Evolutionary conservation across 2,888 invertebrate genomes (phyloP), one percentile per base, ranked within the genome.

Genomic region (Drosophila pseudotalamancana): DNA sequence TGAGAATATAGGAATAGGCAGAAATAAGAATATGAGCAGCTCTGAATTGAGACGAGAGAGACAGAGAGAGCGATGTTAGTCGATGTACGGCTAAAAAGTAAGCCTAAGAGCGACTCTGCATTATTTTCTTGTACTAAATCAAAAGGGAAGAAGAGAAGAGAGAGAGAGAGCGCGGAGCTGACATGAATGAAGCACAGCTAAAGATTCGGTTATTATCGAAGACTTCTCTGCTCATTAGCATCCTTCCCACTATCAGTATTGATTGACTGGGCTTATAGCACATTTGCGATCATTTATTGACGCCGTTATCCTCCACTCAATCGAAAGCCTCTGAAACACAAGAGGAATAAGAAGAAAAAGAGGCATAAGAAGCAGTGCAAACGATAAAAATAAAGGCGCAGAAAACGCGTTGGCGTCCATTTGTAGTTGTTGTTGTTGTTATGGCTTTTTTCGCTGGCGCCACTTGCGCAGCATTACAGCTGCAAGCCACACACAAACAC

Each of bases 331-430:
- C n/a, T 31, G 21, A 53, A 23, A 34, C 18, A 6, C 23, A 40
- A 49, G 23, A 12, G 21, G 3, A 6, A 16, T 14, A 12, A 27
- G 19, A 12, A 11, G 16, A 35, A n/a, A 12, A 6, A 14, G 25
- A 18, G 27, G 46, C 25, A 23, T 25, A 12, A 12, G 45, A 12
- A 12, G 19, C 19, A 19, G 14, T 21, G 39, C 11, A n/a, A 27
- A 27, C 11, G 14, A 21, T 8, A 27, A 34, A 27, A 32, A 63
- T 46, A n/a, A n/a, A n/a, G 43, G 40, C 27, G 40, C 19, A 37
- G 35, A 43, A 55, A 61, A 40, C 60, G 71, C 72, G 65, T 75
- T 65, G 71, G 76, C 65, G 72, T 65, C 34, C n/a, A n/a, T n/a
- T n/a, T n/a, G n/a, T n/a, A n/a, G n/a, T n/a, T n/a, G n/a, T n/a